phyloP scores from a whole-genome alignment of 2,797 vertebrate genomes.

The Eurystomus glaucurus region DNA sequence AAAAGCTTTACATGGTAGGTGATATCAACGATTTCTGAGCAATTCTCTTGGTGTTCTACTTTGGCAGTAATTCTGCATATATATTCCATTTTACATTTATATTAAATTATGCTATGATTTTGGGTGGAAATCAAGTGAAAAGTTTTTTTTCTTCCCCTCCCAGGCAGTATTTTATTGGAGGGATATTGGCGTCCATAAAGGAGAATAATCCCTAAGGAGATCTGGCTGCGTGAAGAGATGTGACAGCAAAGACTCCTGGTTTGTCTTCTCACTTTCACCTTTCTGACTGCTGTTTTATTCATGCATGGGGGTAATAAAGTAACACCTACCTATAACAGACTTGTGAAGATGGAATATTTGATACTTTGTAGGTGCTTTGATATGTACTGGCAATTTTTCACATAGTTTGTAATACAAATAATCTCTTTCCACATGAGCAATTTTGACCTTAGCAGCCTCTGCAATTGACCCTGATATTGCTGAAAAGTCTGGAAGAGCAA shows the following conservation, averaged over 20 bases:
- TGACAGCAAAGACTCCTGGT: neutral
- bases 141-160: neutral
- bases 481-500: constrained; percentile 15
- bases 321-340: neutral
- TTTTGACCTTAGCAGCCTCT: constrained; percentile 57
- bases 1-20: neutral
- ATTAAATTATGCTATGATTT: constrained; percentile 3
- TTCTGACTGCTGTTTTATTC: constrained; percentile 17
- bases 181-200: neutral
- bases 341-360: constrained; percentile 49
- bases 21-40: neutral
- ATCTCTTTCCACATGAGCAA: constrained; percentile 8
- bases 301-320: neutral
- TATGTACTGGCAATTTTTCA: constrained; percentile 30
- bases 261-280: constrained; percentile 13
- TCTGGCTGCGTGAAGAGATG: neutral
- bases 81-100: neutral
- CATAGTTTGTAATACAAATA: neutral
- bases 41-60: neutral
- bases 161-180: neutral
- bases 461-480: constrained; percentile 41
- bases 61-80: neutral
- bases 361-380: neutral
- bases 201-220: neutral
- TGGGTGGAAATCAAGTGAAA: neutral